phyloP scores from a whole-genome alignment of 2,113 vertebrate genomes.

The Euleptes europaea region DNA sequence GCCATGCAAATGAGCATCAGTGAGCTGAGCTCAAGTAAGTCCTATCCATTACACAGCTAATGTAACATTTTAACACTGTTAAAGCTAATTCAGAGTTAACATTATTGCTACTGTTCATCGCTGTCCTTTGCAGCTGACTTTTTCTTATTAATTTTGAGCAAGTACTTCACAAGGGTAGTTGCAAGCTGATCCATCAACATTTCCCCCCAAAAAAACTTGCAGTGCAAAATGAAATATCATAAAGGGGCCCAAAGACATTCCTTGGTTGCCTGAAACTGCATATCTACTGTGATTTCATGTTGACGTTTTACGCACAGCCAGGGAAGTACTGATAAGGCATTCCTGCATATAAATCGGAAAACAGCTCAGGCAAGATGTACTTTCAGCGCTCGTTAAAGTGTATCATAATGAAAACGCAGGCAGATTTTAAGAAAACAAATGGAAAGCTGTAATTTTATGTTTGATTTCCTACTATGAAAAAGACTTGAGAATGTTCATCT shows the following conservation, averaged over 20 bases:
- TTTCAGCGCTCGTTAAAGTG: conserved; percentile 3
- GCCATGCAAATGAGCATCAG: not conserved
- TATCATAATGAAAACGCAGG: not conserved
- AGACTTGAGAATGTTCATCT: not conserved
- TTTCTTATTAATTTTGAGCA: not conserved
- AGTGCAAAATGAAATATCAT: not conserved
- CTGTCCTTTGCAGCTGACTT: not conserved
- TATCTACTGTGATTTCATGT: not conserved
- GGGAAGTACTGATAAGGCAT: not conserved
- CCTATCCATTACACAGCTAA: too few relatives aligned
- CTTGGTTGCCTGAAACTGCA: not conserved
- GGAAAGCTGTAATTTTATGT: not conserved
- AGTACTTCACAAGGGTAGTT: not conserved
- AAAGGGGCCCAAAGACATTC: not conserved
- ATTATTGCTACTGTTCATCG: not conserved
- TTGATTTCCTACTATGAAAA: not conserved
- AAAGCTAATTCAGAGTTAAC: not conserved
- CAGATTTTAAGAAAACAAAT: not conserved
- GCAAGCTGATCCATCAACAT: not conserved
- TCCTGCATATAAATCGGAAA: not conserved
- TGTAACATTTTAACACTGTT: too few relatives aligned
- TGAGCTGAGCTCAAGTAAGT: too few relatives aligned
- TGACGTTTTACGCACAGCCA: not conserved
- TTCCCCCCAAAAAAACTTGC: not conserved
- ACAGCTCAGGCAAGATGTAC: not conserved